Evolutionary conservation across 1,140 invertebrate species (phyloP), one percentile per base, ranked within the genome.

Genomic region (Leucophenga varia): DNA sequence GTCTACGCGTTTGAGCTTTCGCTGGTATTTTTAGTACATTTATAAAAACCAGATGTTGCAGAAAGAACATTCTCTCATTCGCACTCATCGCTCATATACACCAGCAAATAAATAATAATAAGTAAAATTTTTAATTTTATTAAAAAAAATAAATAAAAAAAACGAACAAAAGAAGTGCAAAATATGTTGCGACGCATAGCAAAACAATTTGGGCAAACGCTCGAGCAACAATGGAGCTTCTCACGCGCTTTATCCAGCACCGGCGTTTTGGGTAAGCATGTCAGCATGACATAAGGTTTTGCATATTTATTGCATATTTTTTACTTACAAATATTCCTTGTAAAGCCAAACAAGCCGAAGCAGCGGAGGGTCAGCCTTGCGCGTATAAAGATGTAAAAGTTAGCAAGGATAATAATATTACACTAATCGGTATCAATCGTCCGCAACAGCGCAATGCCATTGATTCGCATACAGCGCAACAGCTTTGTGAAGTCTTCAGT

Each of bases 341-440:
- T n/a, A n/a, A n/a, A n/a, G n/a, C 25, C 7, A 30, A 30, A 8
- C 7, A 30, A 20, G n/a, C 51, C 2, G 52, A 64, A 9, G 16
- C 35, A 2, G 54, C 36, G 12, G 25, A 21, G 2, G 43, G 49
- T 30, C 25, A 5, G 13, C 49, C 49, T 52, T 0, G 49, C 49
- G 19, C 59, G 37, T 14, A 57, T 6, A n/a, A n/a, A 35, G 12
- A 13, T 13, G 16, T 72, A 22, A 22, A 68, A 7, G 44, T 73
- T 2, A 63, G 71, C 5, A 82, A 83, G 57, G 72, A 80, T 46
- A 81, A 81, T n/a, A 54, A 73, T 36, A 77, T 93, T 12, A 86
- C 82, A 17, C 79, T 86, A 18, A 89, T 96, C 47, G 89, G 87
- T n/a, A 88, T 96, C 35, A 95, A 95, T 76, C 79, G 90, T 32